Conservation (phyloP, 2,113 vertebrate genomes). For the Triplophysa siluroides region DNA sequence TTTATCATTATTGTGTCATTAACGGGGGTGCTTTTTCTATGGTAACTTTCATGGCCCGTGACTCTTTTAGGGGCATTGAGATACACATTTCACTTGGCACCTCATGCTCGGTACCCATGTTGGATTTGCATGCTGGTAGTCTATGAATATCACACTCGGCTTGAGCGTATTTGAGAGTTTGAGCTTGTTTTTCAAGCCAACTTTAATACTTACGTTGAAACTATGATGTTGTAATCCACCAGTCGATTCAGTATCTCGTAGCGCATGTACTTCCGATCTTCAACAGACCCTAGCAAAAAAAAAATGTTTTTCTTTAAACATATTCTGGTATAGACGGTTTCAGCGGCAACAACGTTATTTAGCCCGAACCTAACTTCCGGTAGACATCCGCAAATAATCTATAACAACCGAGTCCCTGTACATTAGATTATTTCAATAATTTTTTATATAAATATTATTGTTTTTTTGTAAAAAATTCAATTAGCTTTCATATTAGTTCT, state of each 20-base stretch:
- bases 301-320: neutral
- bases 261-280: constrained; percentile 80
- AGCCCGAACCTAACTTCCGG: no score
- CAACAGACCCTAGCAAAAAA: constrained; percentile 75
- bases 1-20: constrained; percentile 58
- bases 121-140: constrained; percentile 11
- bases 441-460: no score
- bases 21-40: constrained; percentile 38
- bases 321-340: no score
- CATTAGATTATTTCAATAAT: no score
- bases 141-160: no score
- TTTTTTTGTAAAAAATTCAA: no score
- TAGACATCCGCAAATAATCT: no score
- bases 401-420: no score
- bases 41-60: constrained; percentile 45
- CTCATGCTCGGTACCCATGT: neutral
- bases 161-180: neutral
- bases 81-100: constrained; percentile 45
- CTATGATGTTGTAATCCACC: constrained; percentile 81
- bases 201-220: constrained; percentile 82
- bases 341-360: no score
- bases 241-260: constrained; percentile 77
- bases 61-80: constrained; percentile 28
- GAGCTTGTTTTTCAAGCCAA: neutral
- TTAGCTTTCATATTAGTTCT: no score